Evolutionary conservation across 2,888 invertebrate species (phyloP).

Genomic region (Congeria kusceri): DNA sequence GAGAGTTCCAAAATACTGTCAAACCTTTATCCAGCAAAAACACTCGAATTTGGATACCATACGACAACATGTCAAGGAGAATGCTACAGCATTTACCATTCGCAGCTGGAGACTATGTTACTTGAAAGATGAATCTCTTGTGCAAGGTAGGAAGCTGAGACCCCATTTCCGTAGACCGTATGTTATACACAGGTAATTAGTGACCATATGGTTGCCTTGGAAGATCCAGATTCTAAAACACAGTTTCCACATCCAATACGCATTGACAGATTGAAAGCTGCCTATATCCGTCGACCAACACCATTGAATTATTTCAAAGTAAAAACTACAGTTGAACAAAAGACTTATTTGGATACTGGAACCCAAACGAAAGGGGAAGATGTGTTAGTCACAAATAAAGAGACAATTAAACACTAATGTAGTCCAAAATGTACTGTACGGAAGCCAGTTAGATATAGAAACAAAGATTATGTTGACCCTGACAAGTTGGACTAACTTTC

Average conservation of each 20-base stretch:
- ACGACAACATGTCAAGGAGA: constrained; percentile 23
- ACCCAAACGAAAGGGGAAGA: no score
- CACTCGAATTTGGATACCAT: constrained; percentile 3
- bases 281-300: constrained; percentile 25
- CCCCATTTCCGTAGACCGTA: constrained; percentile 33
- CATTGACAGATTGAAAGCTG: constrained; percentile 37
- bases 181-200: constrained; percentile 35
- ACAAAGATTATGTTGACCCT: constrained; percentile 9
- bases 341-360: not conserved
- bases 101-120: constrained; percentile 39
- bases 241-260: constrained; percentile 30
- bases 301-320: constrained; percentile 9
- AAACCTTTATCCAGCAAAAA: constrained; percentile 28
- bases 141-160: constrained; percentile 29
- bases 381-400: no score
- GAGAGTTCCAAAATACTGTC: constrained; percentile 27
- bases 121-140: constrained; percentile 13
- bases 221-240: constrained; percentile 21
- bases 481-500: not conserved
- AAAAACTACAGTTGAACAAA: not conserved
- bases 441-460: not conserved
- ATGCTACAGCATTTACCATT: constrained; percentile 8
- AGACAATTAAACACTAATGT: no score
- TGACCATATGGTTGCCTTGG: constrained; percentile 28
- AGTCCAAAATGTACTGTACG: not conserved